Evolutionary conservation across 2,888 invertebrate genomes (phyloP), one percentile per base, ranked within the genome.

Genomic region (Agrochola macilenta): DNA sequence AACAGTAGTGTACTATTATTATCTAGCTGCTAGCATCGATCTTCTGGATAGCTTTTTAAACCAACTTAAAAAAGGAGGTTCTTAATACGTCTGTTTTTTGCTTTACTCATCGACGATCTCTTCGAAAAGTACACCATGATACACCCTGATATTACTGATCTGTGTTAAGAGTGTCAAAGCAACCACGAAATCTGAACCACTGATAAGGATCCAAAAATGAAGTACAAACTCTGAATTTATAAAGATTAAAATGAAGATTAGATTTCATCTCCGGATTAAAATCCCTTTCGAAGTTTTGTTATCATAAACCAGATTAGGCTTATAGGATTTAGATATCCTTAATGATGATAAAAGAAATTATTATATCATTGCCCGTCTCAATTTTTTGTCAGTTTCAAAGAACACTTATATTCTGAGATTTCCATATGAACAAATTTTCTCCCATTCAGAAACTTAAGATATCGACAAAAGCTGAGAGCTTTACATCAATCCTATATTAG

Each of bases 401-500:
- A 30, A 3, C 17, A 43, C 35, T 30, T n/a, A 3, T 23, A 8
- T n/a, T n/a, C 9, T 58, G 14, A 49, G 0, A 3, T 46, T n/a
- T 57, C 8, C 43, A 23, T 26, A 39, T 35, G 14, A 73, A 74
- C 11, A 74, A 23, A 17, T 30, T 43, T 17, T 26, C 1, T 39
- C 35, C 9, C 30, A 30, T 54, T 52, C 14, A 26, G 14, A 9
- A 52, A 52, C 57, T 43, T 20, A 39, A 58, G 23, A 74, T 35
- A 43, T 64, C 2, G 1, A 30, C 8, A 43, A 54, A 69, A 69
- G 20, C 43, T 58, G 3, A 43, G 14, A 60, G n/a, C 60, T 20
- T 49, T 43, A 46, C 30, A 30, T 52, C 35, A 60, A 70, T 58
- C n/a, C 23, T 5, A 30, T 58, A 46, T 54, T 65, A 78, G 17